phyloP scores from a whole-genome alignment of 2,888 invertebrate genomes.

The Himalopsyche anomala region DNA sequence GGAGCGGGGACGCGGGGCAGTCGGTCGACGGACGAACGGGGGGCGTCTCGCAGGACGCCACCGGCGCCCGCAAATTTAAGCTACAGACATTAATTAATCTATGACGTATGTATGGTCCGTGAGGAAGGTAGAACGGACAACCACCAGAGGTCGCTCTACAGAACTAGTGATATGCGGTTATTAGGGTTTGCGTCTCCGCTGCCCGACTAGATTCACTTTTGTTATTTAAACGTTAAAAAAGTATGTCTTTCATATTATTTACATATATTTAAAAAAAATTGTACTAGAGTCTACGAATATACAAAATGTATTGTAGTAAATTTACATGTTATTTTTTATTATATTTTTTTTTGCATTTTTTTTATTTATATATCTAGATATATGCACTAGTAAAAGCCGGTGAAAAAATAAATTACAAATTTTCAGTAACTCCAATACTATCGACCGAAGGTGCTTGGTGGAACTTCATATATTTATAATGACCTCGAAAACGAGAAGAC shows the following conservation, averaged over 20 bases:
- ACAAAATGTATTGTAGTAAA: conserved; percentile 59
- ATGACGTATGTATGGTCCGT: conserved; percentile 39
- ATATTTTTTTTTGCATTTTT: conserved; percentile 18
- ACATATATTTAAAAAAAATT: conserved; percentile 57
- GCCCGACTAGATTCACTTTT: conserved; percentile 64
- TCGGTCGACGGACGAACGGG: conserved; percentile 33
- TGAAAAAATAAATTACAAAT: conserved; percentile 71
- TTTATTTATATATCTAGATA: conserved; percentile 45
- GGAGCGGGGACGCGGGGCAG: conserved; percentile 46
- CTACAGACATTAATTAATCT: conserved; percentile 49
- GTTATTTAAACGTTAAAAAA: conserved; percentile 54
- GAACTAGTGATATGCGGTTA: conserved; percentile 62
- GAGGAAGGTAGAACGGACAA: conserved; percentile 44
- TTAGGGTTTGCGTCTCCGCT: conserved; percentile 44
- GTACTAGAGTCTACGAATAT: conserved; percentile 61
- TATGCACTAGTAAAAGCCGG: conserved; percentile 69
- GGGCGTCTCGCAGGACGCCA: not conserved
- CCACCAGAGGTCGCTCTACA: conserved; percentile 46
- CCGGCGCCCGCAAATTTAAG: conserved; percentile 38
- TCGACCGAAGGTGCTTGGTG: conserved; percentile 30
- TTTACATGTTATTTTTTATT: conserved; percentile 53
- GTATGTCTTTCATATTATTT: conserved; percentile 61
- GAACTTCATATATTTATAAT: conserved; percentile 27
- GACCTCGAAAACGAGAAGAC: conserved; percentile 9
- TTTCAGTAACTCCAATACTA: conserved; percentile 57